Conservation (phyloP, 2,888 invertebrate species). For the Aplocera efformata region DNA sequence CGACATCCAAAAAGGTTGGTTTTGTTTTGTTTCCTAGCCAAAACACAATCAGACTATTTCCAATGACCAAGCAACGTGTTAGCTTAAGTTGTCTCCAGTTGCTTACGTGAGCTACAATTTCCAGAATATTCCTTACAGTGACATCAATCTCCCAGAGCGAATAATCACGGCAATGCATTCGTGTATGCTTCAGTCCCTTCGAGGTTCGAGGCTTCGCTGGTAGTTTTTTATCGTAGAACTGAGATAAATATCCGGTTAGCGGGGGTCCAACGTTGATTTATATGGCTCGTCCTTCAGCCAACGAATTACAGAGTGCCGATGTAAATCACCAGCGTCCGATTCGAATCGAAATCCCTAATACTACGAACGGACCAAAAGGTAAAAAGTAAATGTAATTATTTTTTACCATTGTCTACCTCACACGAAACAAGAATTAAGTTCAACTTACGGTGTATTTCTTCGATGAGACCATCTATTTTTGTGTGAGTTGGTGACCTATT, state of each 20-base stretch:
- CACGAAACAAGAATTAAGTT: too few relatives aligned
- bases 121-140: constrained; percentile 15
- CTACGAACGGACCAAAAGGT: constrained; percentile 19
- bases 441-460: too few relatives aligned
- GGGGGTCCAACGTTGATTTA: constrained; percentile 77
- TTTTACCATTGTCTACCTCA: too few relatives aligned
- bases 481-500: too few relatives aligned
- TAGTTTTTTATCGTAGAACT: constrained; percentile 63
- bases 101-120: not conserved
- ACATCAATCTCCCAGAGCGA: constrained; percentile 24
- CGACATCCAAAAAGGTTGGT: too few relatives aligned
- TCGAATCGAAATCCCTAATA: constrained; percentile 61
- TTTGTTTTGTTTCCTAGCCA: too few relatives aligned
- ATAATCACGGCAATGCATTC: constrained; percentile 41
- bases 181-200: constrained; percentile 38
- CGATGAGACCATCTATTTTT: too few relatives aligned
- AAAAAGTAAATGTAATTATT: too few relatives aligned
- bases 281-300: constrained; percentile 70
- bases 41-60: too few relatives aligned
- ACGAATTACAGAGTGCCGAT: constrained; percentile 73
- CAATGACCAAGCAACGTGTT: too few relatives aligned
- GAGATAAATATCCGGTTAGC: constrained; percentile 77
- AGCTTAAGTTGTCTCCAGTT: too few relatives aligned
- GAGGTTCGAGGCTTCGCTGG: constrained; percentile 31
- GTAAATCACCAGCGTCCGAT: constrained; percentile 69